Conservation (phyloP, 2,113 vertebrate species). For the Cryptomyrus ogoouensis region DNA sequence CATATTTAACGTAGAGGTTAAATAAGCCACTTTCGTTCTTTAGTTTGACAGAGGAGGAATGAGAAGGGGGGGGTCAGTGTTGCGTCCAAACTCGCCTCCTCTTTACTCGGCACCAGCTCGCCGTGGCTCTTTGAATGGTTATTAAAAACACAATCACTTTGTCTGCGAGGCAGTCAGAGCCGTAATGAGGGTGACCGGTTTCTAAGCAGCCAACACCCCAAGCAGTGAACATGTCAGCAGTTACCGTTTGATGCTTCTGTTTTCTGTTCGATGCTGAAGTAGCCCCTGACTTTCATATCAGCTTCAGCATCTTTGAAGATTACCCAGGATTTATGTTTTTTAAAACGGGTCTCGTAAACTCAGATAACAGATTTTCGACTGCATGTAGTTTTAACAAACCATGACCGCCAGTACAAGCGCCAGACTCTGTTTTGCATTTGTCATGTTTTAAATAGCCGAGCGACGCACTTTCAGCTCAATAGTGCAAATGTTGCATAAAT, state of each 20-base stretch:
- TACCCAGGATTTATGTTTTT: background rate
- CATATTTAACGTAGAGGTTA: background rate
- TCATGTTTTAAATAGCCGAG: background rate
- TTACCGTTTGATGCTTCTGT: background rate
- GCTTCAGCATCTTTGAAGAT: background rate
- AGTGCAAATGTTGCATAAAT: background rate
- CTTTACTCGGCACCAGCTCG: background rate
- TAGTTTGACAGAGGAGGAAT: background rate
- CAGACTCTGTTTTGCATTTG: background rate
- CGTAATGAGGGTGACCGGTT: background rate
- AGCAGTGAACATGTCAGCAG: background rate
- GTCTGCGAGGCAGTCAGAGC: background rate
- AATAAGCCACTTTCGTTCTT: background rate
- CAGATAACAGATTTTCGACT: background rate
- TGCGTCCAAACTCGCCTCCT: too few relatives aligned
- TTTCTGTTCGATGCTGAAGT: background rate
- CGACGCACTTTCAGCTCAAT: background rate
- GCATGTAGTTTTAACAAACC: background rate
- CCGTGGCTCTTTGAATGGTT: background rate
- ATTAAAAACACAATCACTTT: constrained; percentile 13
- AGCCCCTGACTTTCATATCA: background rate
- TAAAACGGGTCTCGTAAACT: background rate
- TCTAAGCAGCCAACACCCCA: background rate
- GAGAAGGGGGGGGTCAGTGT: background rate
- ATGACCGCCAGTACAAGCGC: background rate